phyloP scores from a whole-genome alignment of 2,888 invertebrate genomes.

The Orthonevra nobilis region DNA sequence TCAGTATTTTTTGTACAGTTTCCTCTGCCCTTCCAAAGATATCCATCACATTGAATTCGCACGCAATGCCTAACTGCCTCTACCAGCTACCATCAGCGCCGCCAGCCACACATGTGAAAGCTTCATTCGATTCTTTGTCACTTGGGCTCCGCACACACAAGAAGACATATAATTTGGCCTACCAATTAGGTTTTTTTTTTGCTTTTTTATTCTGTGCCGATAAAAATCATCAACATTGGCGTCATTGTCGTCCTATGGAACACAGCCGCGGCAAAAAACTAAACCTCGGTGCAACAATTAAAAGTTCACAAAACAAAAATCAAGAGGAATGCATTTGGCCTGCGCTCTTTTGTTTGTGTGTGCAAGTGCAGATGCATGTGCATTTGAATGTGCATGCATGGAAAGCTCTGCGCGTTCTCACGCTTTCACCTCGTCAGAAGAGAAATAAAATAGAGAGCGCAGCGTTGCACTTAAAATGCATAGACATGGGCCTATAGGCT shows the following conservation, averaged over 20 bases:
- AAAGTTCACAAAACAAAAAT: constrained; percentile 56
- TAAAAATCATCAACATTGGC: constrained; percentile 57
- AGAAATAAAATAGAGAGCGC: constrained; percentile 12
- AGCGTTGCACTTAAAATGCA: constrained; percentile 25
- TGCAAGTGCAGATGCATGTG: constrained; percentile 14
- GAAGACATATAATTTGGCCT: constrained; percentile 63
- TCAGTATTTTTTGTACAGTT: constrained; percentile 12
- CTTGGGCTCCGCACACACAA: constrained; percentile 29
- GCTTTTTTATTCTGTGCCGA: constrained; percentile 45
- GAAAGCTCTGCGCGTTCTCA: constrained; percentile 58
- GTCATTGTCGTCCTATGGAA: no score
- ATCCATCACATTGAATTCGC: constrained; percentile 63
- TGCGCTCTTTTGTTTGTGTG: not conserved
- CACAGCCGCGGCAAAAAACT: no score
- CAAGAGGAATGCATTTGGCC: constrained; percentile 35
- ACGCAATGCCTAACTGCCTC: constrained; percentile 52
- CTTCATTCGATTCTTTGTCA: constrained; percentile 35
- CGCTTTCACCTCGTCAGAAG: constrained; percentile 35
- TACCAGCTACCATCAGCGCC: not conserved
- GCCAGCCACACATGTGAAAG: constrained; percentile 34
- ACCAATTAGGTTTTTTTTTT: constrained; percentile 59
- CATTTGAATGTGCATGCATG: constrained; percentile 21
- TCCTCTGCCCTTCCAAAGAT: constrained; percentile 56
- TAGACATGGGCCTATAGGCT: no score
- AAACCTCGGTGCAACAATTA: constrained; percentile 57